A percentile compares a stretch with the other conserved stretches of the same genome.
Evolutionary conservation across 2,888 invertebrate species (phyloP).

Genomic region (Meteorus colon): DNA sequence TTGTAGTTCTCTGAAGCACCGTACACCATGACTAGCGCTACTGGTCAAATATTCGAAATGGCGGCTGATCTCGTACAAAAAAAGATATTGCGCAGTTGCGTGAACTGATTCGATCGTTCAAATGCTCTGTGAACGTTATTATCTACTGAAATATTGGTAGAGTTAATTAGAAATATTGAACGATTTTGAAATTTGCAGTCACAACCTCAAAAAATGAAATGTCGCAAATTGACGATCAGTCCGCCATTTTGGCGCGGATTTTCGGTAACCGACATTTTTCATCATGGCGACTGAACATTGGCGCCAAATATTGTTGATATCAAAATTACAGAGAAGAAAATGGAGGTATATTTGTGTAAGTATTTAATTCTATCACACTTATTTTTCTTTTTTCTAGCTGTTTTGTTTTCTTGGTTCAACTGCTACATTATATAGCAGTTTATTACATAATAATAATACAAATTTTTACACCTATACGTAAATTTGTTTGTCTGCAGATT

Average conservation of each 20-base stretch:
- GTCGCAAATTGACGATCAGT: neutral
- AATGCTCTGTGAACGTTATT: too few relatives aligned
- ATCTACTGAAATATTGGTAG: too few relatives aligned
- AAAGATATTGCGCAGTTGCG: too few relatives aligned
- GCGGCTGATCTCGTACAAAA: too few relatives aligned
- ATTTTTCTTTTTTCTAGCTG: neutral
- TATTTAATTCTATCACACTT: conserved; percentile 4
- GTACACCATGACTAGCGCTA: too few relatives aligned
- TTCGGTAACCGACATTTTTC: neutral
- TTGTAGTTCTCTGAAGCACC: too few relatives aligned
- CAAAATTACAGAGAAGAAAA: neutral
- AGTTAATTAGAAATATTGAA: too few relatives aligned
- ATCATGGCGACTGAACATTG: neutral
- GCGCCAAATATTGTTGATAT: neutral
- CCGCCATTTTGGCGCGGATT: too few relatives aligned
- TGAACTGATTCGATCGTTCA: too few relatives aligned
- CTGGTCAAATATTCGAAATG: too few relatives aligned
- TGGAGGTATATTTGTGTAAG: neutral
- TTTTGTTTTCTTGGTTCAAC: conserved; percentile 20
- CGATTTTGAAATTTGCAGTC: too few relatives aligned
- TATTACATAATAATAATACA: conserved; percentile 37
- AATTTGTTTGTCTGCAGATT: conserved; percentile 10
- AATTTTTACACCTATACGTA: conserved; percentile 23
- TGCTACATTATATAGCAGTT: conserved; percentile 35
- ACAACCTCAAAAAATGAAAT: too few relatives aligned